These are phyloP conservation scores for Bucorvus abyssinicus DNA, from an alignment of 2,797 vertebrate species.

Conservation along the genomic window DNA sequence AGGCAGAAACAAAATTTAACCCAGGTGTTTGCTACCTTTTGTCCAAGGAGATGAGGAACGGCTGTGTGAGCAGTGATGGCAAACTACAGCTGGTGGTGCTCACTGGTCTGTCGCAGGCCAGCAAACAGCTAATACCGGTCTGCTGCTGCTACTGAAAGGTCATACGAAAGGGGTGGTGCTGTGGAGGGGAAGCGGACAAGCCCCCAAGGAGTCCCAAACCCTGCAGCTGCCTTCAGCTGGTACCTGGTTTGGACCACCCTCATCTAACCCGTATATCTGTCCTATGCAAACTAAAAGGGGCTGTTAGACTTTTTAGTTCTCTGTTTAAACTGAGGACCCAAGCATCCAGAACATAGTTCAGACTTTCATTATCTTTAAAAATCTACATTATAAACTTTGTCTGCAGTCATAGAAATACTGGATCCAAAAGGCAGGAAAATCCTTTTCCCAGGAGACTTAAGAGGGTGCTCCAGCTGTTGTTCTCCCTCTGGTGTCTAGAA, in stretches of 20 bases:
- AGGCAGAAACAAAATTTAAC: background rate
- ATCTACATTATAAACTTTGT: background rate
- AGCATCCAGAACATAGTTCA: background rate
- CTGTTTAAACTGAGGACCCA: background rate
- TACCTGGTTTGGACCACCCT: background rate
- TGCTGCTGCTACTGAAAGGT: background rate
- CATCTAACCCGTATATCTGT: background rate
- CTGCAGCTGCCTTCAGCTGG: background rate
- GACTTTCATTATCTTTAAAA: background rate
- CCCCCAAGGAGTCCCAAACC: background rate
- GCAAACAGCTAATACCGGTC: background rate
- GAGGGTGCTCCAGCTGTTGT: background rate
- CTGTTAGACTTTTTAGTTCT: rapidly evolving
- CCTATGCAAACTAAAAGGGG: background rate
- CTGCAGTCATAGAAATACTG: background rate
- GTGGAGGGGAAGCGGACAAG: background rate
- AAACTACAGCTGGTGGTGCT: background rate
- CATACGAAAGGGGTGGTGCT: background rate
- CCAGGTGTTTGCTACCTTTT: background rate
- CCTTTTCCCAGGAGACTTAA: background rate
- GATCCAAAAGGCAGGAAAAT: background rate
- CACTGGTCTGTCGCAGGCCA: background rate
- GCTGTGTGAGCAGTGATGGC: background rate
- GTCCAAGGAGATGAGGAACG: background rate
- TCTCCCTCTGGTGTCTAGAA: background rate